phyloP scores from a whole-genome alignment of 2,113 vertebrate species.

The Eudyptes chrysolophus region DNA sequence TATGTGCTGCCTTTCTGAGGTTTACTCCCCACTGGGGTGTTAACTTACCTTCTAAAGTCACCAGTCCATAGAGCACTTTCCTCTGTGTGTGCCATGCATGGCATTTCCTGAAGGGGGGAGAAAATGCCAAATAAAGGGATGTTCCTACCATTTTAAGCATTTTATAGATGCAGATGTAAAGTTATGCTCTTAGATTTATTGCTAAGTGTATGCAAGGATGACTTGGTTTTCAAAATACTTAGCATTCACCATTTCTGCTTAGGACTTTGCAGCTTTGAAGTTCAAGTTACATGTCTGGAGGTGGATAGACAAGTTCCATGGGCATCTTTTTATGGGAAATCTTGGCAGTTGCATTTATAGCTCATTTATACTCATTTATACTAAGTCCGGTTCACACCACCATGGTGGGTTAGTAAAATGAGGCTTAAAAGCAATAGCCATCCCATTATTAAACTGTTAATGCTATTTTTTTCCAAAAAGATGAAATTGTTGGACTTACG shows the following conservation, averaged over 20 bases:
- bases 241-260: neutral
- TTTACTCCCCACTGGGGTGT: neutral
- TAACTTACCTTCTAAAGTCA: neutral
- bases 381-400: neutral
- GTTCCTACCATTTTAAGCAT: neutral
- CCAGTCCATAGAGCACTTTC: neutral
- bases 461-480: neutral
- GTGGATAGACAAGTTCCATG: neutral
- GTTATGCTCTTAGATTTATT: neutral
- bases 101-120: slow-evolving; percentile 18
- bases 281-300: neutral
- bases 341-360: neutral
- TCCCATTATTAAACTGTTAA: neutral
- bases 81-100: neutral
- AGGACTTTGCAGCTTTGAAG: neutral
- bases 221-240: neutral
- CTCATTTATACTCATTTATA: neutral
- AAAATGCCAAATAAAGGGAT: neutral
- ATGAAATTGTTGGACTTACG: neutral
- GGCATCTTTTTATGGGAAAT: neutral
- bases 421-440: neutral
- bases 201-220: neutral
- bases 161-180: neutral
- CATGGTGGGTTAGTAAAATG: neutral
- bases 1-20: neutral